A percentile compares a stretch with the other conserved stretches of the same genome.
Evolutionary conservation across 2,888 invertebrate genomes (phyloP).

Genomic region (Diplolepis rosae): DNA sequence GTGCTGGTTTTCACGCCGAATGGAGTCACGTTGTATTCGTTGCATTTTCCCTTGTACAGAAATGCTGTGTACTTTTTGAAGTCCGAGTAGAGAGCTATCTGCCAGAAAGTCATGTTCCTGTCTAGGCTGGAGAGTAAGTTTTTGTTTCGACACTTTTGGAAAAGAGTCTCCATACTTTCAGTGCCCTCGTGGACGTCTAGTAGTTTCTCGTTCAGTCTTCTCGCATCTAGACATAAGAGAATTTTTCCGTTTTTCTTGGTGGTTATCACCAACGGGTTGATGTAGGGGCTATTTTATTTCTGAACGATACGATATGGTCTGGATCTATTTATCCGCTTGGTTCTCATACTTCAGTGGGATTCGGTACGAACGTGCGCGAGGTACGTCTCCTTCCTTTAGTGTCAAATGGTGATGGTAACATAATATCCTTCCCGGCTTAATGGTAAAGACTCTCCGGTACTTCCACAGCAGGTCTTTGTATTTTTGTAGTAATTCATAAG

Average conservation of each 20-base stretch:
- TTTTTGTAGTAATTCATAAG: too few relatives aligned
- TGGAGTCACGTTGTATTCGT: slow-evolving; percentile 36
- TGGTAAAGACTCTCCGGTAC: too few relatives aligned
- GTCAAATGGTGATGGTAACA: too few relatives aligned
- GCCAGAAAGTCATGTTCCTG: slow-evolving; percentile 47
- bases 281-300: too few relatives aligned
- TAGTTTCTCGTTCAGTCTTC: not conserved
- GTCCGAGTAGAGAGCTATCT: slow-evolving; percentile 39
- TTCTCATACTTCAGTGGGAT: too few relatives aligned
- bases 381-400: too few relatives aligned
- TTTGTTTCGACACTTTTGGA: slow-evolving; percentile 34
- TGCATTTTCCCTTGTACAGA: slow-evolving; percentile 31
- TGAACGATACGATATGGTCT: too few relatives aligned
- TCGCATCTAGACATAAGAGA: not conserved
- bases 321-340: too few relatives aligned
- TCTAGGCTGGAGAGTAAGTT: slow-evolving; percentile 39
- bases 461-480: too few relatives aligned
- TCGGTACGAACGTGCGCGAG: too few relatives aligned
- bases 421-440: too few relatives aligned
- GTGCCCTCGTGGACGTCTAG: not conserved
- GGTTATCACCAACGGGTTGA: too few relatives aligned
- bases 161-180: not conserved
- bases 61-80: slow-evolving; percentile 37
- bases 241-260: not conserved
- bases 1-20: slow-evolving; percentile 40